Evolutionary conservation across 2,888 invertebrate species (phyloP), one percentile per base, ranked within the genome.

Genomic region (Acleris literana): DNA sequence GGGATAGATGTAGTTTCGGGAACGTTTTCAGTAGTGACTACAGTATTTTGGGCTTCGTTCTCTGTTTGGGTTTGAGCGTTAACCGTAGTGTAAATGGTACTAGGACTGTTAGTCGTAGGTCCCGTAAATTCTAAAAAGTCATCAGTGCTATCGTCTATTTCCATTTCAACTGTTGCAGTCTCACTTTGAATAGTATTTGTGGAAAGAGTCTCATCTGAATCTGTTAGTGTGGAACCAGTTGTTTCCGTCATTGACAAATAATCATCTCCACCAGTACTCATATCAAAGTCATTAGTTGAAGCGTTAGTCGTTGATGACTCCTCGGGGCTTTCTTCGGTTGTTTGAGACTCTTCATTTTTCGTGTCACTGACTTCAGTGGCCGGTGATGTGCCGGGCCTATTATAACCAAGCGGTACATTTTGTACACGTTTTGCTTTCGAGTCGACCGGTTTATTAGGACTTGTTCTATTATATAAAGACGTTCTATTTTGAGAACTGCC

Each of bases 401-500:
- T 85, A 61, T 92, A 92, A 29, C 90, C 92, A 56, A 83, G 75
- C 13, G 92, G 91, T 13, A 92, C 86, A 71, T 92, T 92, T 77
- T 88, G 89, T 1, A 91, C 88, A 13, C 92, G 84, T 71, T 87
- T 92, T 51, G 88, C 89, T 11, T 78, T 82, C 61, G 85, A 84
- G 72, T 80, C 79, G 6, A 76, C 71, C 17, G 86, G 80, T 72
- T 83, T 88, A 53, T 83, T 88, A 43, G 78, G 74, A 53, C 79
- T 72, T 72, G 89, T 85, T 75, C 87, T 85, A 63, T 80, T 88
- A 48, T 78, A 83, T 3, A 84, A 72, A 11, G 74, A 71, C n/a
- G 90, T 87, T 72, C 81, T 86, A 55, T 90, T 92, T 79, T 84
- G 85, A 58, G 74, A 74, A 44, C 61, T 69, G 46, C 71, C 71